These are phyloP conservation scores for Formica aserva DNA, from an alignment of 2,888 invertebrate species.

Conservation along the genomic window DNA sequence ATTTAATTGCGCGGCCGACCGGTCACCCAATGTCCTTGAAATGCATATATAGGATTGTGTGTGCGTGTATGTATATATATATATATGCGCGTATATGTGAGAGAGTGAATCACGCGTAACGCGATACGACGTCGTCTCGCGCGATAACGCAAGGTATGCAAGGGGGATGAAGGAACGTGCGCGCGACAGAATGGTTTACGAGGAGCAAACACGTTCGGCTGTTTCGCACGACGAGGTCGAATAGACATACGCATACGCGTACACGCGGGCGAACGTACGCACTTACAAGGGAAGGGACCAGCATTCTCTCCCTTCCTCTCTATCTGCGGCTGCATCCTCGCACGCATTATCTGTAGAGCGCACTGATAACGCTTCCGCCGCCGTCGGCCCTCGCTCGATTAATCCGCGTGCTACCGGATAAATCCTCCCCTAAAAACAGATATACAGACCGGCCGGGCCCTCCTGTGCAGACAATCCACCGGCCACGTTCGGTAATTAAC, in stretches of 20 bases:
- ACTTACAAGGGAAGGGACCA: not conserved
- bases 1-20: slow-evolving; percentile 56
- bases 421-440: slow-evolving; percentile 74
- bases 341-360: slow-evolving; percentile 75
- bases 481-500: slow-evolving; percentile 72
- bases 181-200: slow-evolving; percentile 75
- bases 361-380: slow-evolving; percentile 71
- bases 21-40: slow-evolving; percentile 44
- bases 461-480: slow-evolving; percentile 60
- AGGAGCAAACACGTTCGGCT: slow-evolving; percentile 75
- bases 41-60: not conserved
- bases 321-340: slow-evolving; percentile 71
- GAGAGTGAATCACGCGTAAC: slow-evolving; percentile 50
- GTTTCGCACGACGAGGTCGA: slow-evolving; percentile 71
- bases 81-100: not conserved
- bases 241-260: slow-evolving; percentile 42
- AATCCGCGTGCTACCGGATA: slow-evolving; percentile 70
- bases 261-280: not conserved
- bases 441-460: slow-evolving; percentile 58
- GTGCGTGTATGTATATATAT: not conserved
- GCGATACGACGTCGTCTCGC: slow-evolving; percentile 56
- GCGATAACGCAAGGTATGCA: slow-evolving; percentile 67
- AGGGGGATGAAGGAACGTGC: slow-evolving; percentile 60
- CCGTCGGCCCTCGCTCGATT: slow-evolving; percentile 67
- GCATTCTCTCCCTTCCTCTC: slow-evolving; percentile 8